A percentile compares a stretch with the other conserved stretches of the same genome.
Conservation (phyloP, 92 coral and sea anemone genomes). For the Virgularia gustaviana region DNA sequence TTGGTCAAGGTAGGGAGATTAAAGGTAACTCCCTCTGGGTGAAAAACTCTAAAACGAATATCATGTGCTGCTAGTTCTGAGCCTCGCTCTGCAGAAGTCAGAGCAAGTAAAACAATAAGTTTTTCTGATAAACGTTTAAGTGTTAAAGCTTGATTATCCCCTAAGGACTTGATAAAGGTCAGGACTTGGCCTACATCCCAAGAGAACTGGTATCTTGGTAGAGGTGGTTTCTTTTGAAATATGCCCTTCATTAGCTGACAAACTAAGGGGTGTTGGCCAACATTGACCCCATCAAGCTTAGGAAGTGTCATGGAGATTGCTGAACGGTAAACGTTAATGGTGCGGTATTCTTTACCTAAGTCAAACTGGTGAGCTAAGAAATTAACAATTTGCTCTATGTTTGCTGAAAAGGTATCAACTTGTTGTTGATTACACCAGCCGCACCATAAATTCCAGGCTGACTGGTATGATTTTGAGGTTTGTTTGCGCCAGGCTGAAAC, state of each 20-base stretch:
- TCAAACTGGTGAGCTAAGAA: slow-evolving; percentile 18
- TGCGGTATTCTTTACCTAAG: slow-evolving; percentile 30
- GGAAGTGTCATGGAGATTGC: slow-evolving; percentile 49
- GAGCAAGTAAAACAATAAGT: slow-evolving; percentile 29
- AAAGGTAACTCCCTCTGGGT: slow-evolving; percentile 46
- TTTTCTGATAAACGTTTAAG: slow-evolving; percentile 33
- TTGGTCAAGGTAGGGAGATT: slow-evolving; percentile 45
- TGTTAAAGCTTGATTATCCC: slow-evolving; percentile 26
- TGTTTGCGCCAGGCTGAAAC: slow-evolving; percentile 44
- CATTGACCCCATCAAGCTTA: slow-evolving; percentile 35
- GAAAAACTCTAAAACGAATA: slow-evolving; percentile 31
- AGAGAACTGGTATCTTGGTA: too few relatives aligned
- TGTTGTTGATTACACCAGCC: slow-evolving; percentile 36
- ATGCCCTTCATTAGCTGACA: slow-evolving; percentile 57
- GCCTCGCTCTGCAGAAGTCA: slow-evolving; percentile 48
- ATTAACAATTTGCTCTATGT: slow-evolving; percentile 25
- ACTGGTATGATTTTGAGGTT: slow-evolving; percentile 37
- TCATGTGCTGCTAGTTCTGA: slow-evolving; percentile 47
- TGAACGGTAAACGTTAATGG: slow-evolving; percentile 48
- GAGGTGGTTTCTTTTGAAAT: slow-evolving; percentile 50
- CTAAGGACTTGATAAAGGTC: slow-evolving; percentile 3
- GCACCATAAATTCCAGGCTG: slow-evolving; percentile 46
- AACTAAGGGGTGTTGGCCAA: slow-evolving; percentile 57
- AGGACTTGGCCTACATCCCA: slow-evolving; percentile 48
- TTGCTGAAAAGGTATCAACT: slow-evolving; percentile 39